Percentiles rank a stretch among this genome's conserved stretches.
Conservation (phyloP, 2,888 invertebrate species). For the Rhabditoides inermis region DNA sequence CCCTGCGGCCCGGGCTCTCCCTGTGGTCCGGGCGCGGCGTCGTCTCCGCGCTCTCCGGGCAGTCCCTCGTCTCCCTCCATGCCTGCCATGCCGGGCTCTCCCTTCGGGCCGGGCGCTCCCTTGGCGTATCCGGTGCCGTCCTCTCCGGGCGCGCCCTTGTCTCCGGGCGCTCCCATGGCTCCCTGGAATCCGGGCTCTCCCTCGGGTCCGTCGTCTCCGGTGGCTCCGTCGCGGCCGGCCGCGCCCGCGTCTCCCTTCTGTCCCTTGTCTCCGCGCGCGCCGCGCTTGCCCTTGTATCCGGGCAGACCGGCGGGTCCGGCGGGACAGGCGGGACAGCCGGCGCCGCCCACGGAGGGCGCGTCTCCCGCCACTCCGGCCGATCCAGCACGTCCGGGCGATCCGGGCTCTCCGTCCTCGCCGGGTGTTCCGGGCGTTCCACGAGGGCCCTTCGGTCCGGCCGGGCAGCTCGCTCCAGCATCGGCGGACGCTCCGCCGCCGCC, state of each 20-base stretch:
- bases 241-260: constrained; percentile 29
- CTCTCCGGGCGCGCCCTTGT: constrained; percentile 35
- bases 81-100: constrained; percentile 36
- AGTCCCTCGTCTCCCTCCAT: constrained; percentile 43
- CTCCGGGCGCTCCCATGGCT: constrained; percentile 36
- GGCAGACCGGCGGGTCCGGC: constrained; percentile 43
- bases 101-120: constrained; percentile 36
- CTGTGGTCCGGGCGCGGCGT: constrained; percentile 33
- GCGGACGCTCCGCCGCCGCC: constrained; percentile 5
- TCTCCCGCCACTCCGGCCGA: constrained; percentile 20
- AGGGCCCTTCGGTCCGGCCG: constrained; percentile 32
- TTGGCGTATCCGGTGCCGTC: constrained; percentile 39
- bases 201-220: constrained; percentile 45
- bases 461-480: constrained; percentile 16
- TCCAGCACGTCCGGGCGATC: constrained; percentile 19
- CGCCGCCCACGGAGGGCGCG: constrained; percentile 4
- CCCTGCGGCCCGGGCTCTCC: constrained; percentile 36
- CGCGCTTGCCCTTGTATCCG: constrained; percentile 48
- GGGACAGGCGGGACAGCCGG: constrained; percentile 38
- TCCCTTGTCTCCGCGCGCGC: constrained; percentile 43
- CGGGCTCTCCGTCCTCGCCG: constrained; percentile 20
- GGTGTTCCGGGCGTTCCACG: constrained; percentile 8
- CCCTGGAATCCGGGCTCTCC: constrained; percentile 44
- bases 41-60: constrained; percentile 48
- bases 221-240: constrained; percentile 36